A percentile compares a stretch with the other conserved stretches of the same genome.
phyloP scores from a whole-genome alignment of 35 echinoderm and acorn worm genomes.

The Lytechinus pictus region DNA sequence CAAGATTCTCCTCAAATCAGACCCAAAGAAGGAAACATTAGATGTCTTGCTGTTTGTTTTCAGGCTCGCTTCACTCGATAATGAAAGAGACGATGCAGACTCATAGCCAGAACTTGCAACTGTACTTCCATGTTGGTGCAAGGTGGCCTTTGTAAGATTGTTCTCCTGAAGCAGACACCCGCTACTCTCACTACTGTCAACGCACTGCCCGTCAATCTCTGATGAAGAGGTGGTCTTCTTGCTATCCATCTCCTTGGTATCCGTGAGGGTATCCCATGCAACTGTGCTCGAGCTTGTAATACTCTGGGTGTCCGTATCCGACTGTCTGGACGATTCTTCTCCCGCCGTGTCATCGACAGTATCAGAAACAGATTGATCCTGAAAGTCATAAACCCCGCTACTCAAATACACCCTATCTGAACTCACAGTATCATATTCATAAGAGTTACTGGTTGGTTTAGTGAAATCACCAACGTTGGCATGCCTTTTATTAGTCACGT shows the following conservation, averaged over 20 bases:
- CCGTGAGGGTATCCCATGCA: background rate
- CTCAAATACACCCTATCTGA: background rate
- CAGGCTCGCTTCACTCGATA: background rate
- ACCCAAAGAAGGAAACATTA: background rate
- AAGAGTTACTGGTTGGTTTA: conserved; percentile 22
- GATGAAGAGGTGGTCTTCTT: background rate
- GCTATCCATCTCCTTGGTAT: background rate
- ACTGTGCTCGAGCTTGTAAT: conserved; percentile 40
- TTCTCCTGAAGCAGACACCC: background rate
- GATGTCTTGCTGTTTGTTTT: background rate
- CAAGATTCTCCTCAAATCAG: background rate
- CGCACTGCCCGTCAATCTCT: background rate
- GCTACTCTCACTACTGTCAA: background rate
- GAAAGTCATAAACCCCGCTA: background rate
- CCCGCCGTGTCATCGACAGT: conserved; percentile 9
- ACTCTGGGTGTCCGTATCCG: background rate
- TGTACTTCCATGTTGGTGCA: background rate
- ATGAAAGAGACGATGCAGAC: background rate
- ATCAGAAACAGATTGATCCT: background rate
- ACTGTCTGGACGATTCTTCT: conserved; percentile 29
- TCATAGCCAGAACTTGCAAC: background rate
- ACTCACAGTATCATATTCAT: conserved; percentile 7
- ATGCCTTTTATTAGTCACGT: conserved; percentile 25
- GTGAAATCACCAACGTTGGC: background rate
- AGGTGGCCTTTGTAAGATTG: background rate